Base-by-base conservation (phyloP, 2,888 invertebrate species). In the Dasypolia templi region DNA sequence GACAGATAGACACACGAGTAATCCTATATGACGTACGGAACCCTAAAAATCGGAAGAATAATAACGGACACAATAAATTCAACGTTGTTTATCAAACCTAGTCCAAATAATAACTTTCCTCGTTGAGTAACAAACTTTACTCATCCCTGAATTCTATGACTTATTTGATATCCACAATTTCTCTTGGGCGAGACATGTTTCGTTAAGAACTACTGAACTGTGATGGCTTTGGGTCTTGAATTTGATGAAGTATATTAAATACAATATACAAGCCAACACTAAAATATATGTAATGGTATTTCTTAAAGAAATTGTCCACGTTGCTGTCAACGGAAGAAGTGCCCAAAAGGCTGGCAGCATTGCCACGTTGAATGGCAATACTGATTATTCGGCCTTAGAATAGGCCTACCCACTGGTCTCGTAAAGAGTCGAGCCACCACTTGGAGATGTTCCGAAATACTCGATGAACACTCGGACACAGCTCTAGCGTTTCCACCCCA, bases 81-180 rank as follows among this genome's bases (percentile, higher is more conserved):
- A 32, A 22, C 62, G 61, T 68, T 82, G 70, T 83, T 80, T 76
- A 76, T 55, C n/a, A 53, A 70, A 73, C 51, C 22, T 35, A 55
- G 44, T 68, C 26, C 49, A 66, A 85, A 68, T 68, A 72, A 67
- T 44, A 66, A 75, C 61, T 75, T 82, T 55, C 14, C 53, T 81
- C 58, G 58, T 82, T 63, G 17, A 46, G 32, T 19, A 55, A 72
- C 53, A 69, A 82, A 82, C 53, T 72, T 82, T 44, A 19, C n/a
- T 53, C 62, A 32, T 82, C 44, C 39, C 51, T 19, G 53, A 22
- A 73, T 72, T 68, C 70, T 61, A 53, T 32, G 26, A 49, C 46
- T 70, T 46, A 61, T 61, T 67, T 62, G 44, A 66, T 56, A 46
- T 32, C 14, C 44, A 49, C 68, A 55, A 72, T 66, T 81, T 61